Percentiles rank a stretch among this genome's conserved stretches.
Evolutionary conservation across 2,888 invertebrate genomes (phyloP).

Genomic region (Eustalomyia histrio): DNA sequence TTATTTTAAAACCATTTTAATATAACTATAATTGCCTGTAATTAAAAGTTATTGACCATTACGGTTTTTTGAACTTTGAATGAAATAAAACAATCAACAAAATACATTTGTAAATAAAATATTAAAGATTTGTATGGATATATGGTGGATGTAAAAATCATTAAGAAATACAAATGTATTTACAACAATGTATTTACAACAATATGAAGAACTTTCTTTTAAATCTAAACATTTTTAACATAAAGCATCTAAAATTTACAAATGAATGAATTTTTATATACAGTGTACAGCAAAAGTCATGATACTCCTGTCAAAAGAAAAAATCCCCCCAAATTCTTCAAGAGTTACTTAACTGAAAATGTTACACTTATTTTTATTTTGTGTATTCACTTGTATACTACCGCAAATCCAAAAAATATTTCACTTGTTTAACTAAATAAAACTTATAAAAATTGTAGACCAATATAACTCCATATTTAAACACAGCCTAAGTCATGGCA

Average conservation of each 20-base stretch:
- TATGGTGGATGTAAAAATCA: background rate
- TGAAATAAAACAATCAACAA: background rate
- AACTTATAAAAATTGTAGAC: too few relatives aligned
- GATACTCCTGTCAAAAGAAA: too few relatives aligned
- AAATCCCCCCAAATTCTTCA: too few relatives aligned
- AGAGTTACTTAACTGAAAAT: too few relatives aligned
- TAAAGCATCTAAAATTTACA: background rate
- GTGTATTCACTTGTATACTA: too few relatives aligned
- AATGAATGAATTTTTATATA: background rate
- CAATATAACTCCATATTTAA: too few relatives aligned
- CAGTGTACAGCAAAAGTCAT: too few relatives aligned
- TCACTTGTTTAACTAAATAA: too few relatives aligned
- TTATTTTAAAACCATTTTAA: constrained; percentile 12
- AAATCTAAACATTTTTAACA: background rate
- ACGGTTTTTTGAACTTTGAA: constrained; percentile 10
- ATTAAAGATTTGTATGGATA: background rate
- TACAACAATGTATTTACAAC: background rate
- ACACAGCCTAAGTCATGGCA: too few relatives aligned
- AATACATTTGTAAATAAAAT: background rate
- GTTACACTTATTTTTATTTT: too few relatives aligned
- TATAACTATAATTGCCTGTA: constrained; percentile 13
- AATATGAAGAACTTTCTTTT: background rate
- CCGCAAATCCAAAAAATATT: too few relatives aligned
- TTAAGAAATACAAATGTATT: background rate
- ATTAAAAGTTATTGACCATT: constrained; percentile 44